Conservation (phyloP, 2,888 invertebrate species). For the Podotricha telesiphe region DNA sequence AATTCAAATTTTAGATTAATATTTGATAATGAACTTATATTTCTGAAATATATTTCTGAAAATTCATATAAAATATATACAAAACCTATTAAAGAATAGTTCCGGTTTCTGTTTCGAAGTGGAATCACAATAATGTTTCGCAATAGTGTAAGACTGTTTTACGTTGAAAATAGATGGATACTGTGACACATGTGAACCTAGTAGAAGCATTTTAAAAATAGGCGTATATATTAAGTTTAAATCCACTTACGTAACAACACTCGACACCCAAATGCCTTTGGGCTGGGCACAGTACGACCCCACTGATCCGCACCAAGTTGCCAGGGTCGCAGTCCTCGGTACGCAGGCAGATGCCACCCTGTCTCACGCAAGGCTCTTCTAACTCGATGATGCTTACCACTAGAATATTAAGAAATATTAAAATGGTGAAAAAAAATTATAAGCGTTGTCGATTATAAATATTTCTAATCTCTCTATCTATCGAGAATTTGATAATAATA, state of each 20-base stretch:
- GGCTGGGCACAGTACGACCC: slow-evolving; percentile 56
- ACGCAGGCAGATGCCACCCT: slow-evolving; percentile 67
- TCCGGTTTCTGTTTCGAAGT: too few relatives aligned
- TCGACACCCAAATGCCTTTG: slow-evolving; percentile 59
- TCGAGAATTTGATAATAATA: too few relatives aligned
- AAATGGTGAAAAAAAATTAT: background rate
- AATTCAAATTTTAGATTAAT: background rate
- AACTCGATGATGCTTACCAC: slow-evolving; percentile 51
- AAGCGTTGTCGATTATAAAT: background rate
- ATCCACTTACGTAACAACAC: slow-evolving; percentile 67
- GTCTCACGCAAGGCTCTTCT: slow-evolving; percentile 65
- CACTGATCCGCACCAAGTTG: slow-evolving; percentile 49
- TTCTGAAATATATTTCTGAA: too few relatives aligned
- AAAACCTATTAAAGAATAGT: too few relatives aligned
- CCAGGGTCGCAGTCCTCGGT: slow-evolving; percentile 56
- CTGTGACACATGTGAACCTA: too few relatives aligned
- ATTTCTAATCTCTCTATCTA: too few relatives aligned
- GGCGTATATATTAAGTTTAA: too few relatives aligned
- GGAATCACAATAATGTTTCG: too few relatives aligned
- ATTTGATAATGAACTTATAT: background rate
- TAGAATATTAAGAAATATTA: slow-evolving; percentile 35
- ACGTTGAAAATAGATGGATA: too few relatives aligned
- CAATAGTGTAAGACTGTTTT: too few relatives aligned
- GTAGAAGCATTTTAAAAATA: too few relatives aligned
- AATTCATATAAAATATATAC: too few relatives aligned